Evolutionary conservation across 1,140 invertebrate genomes (phyloP), one percentile per base, ranked within the genome.

Genomic region (Drosophila bipectinata): DNA sequence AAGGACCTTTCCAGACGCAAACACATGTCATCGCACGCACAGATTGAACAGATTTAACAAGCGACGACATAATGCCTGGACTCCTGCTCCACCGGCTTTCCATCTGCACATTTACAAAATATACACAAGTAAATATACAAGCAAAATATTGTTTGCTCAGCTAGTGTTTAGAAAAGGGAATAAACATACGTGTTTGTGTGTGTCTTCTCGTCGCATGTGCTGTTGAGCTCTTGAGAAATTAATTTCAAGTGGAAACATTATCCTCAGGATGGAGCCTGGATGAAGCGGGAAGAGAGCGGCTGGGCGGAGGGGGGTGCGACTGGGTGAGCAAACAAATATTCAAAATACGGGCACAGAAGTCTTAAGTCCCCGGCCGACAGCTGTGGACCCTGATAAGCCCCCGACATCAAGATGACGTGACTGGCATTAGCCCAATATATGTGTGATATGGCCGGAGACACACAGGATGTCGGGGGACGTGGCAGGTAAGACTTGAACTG

Each of bases 211-310:
- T 83, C 83, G 83, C 83, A 87, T 87, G 83, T 87, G 83, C 79
- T 83, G 63, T 73, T 87, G 83, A 87, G 83, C 83, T 87, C 79
- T 87, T 88, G 83, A 87, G 83, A 87, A 87, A 87, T 87, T 87
- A 87, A 87, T 87, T 87, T 87, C 79, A 79, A 88, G 83, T 87
- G 84, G 83, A 79, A 87, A 87, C 75, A 88, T 87, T 88, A 88
- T 57, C 28, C 26, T 39, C 15, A 9, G 41, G 14, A n/a, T 7
- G 5, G 3, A n/a, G 14, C 12, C 39, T 3, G 41, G 41, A 5
- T 0, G 41, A 3, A 45, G 41, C 15, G 15, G 15, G 15, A 15
- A 15, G 15, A 15, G 15, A 15, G 15, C 15, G 15, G 15, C 15
- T 15, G 15, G 15, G 15, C 15, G 15, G 15, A 15, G 15, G 15